Evolutionary conservation across 2,888 invertebrate species (phyloP).

Genomic region (Cerceris ruficornis): DNA sequence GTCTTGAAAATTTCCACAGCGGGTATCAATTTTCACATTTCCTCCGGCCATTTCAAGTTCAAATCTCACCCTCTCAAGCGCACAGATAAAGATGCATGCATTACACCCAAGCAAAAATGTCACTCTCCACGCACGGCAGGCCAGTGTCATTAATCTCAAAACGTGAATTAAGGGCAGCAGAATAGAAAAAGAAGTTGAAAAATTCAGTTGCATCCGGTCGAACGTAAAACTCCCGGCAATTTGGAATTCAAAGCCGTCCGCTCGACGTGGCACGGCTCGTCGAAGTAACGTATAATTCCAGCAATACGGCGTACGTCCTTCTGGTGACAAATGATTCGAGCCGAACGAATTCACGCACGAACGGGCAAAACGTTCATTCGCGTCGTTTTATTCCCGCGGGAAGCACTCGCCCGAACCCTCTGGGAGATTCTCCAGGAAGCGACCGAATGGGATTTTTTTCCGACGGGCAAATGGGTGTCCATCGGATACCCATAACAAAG

Average conservation of each 20-base stretch:
- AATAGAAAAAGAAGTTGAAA: too few species aligned
- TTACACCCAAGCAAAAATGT: too few species aligned
- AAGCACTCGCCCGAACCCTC: not conserved
- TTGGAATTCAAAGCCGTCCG: conserved; percentile 17
- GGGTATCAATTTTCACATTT: too few species aligned
- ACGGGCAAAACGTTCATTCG: conserved; percentile 34
- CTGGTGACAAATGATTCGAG: conserved; percentile 45
- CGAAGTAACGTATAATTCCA: conserved; percentile 32
- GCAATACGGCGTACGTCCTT: conserved; percentile 16
- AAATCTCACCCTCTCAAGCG: too few species aligned
- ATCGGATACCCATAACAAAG: conserved; percentile 39
- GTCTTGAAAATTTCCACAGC: too few species aligned
- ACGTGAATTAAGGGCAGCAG: too few species aligned
- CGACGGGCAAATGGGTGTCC: conserved; percentile 18
- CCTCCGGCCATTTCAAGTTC: too few species aligned
- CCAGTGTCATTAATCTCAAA: too few species aligned
- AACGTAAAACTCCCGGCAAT: conserved; percentile 2
- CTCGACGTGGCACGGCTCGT: not conserved
- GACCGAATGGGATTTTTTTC: not conserved
- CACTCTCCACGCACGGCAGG: too few species aligned
- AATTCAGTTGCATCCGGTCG: not conserved
- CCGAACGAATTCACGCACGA: conserved; percentile 41
- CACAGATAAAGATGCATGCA: too few species aligned
- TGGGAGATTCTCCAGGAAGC: conserved; percentile 2
- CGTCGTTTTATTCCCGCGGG: conserved; percentile 17